phyloP scores from a whole-genome alignment of 2,888 invertebrate genomes.

The Prenolepis imparis region DNA sequence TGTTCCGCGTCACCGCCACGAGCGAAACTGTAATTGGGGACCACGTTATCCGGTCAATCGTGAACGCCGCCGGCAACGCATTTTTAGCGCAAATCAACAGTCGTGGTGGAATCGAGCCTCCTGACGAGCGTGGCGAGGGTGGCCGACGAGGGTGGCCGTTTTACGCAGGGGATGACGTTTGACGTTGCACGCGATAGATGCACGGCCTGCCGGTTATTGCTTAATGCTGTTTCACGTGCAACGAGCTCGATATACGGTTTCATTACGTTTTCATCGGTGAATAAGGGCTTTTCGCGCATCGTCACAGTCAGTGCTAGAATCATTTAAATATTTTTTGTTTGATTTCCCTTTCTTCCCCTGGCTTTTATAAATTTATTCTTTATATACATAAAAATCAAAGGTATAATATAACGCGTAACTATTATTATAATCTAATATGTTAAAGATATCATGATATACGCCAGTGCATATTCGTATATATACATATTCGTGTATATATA shows the following conservation, averaged over 20 bases:
- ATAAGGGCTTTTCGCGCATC: constrained; percentile 19
- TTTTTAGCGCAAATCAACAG: constrained; percentile 77
- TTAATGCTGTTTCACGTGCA: constrained; percentile 79
- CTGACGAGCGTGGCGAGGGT: constrained; percentile 42
- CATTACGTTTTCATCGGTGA: constrained; percentile 30
- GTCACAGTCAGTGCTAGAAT: neutral
- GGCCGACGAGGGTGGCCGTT: constrained; percentile 36
- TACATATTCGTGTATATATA: no score
- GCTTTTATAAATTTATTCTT: neutral
- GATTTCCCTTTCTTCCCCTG: neutral
- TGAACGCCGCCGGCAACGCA: constrained; percentile 70
- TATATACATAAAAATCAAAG: neutral
- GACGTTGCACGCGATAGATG: constrained; percentile 77
- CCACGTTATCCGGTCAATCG: constrained; percentile 78
- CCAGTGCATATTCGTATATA: no score
- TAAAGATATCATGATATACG: no score
- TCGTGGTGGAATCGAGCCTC: constrained; percentile 42
- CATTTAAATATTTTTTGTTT: neutral
- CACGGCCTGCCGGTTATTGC: constrained; percentile 81
- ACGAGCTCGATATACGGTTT: constrained; percentile 42
- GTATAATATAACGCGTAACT: no score
- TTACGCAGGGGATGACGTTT: constrained; percentile 74
- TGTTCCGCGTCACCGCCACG: constrained; percentile 66
- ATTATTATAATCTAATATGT: no score
- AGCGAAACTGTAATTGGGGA: constrained; percentile 79